Evolutionary conservation across 1,140 invertebrate species (phyloP), one percentile per base, ranked within the genome.

Genomic region (Dufourea novaeangliae): DNA sequence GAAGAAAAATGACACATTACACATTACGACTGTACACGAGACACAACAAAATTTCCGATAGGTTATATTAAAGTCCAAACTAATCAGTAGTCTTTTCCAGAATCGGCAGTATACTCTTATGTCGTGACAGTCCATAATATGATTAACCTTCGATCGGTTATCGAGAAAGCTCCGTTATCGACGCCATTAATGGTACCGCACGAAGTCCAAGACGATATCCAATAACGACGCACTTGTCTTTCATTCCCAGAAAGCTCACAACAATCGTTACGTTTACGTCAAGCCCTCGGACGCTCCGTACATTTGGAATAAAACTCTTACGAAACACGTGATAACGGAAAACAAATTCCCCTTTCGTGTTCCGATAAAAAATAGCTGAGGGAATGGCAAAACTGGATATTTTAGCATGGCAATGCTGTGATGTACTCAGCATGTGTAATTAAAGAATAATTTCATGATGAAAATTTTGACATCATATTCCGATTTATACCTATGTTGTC

Each of bases 151-250:
- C 67, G 79, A 85, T 84, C 79, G 57, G 39, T 59, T 81, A 82
- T 75, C 70, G 68, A 77, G 76, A 62, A 67, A 82, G 62, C 75
- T 52, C 25, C 44, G 54, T 79, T 86, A 84, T 86, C 83, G 69
- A 74, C 76, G 59, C n/a, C 29, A 56, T 73, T 82, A 82, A 85
- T 74, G 44, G 63, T 63, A 79, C 22, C 54, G 83, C 76, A 46
- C 84, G 68, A 86, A 86, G 83, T 86, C 84, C 83, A 82, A 37
- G 17, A 52, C 57, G 80, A 85, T 82, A 85, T 73, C 32, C 70
- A 29, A 2, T 41, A 32, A 62, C 46, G 46, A 56, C 57, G 68
- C 52, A 62, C 44, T 61, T 57, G 54, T 37, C 17, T 75, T 32
- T 27, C 39, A 71, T 85, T 79, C 75, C 74, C 52, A 22, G 75